Evolutionary conservation across 2,888 invertebrate genomes (phyloP), one percentile per base, ranked within the genome.

Genomic region (Buathra laborator): DNA sequence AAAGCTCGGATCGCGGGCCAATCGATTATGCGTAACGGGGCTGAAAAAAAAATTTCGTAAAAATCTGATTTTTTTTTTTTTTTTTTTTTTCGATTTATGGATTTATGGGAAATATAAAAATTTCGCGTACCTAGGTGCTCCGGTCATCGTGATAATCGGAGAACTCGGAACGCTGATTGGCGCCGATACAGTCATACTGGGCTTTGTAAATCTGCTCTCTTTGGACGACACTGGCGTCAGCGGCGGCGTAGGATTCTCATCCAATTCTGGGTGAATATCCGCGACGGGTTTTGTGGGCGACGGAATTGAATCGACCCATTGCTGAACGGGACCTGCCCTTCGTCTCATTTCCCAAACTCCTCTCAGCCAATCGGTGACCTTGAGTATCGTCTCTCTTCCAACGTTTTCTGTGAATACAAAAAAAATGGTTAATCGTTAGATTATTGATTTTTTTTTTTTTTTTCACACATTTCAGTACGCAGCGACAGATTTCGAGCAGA

Each of bases 251-350:
- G 64, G 78, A 68, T 75, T 79, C 14, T 83, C 79, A 12, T 86
- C 85, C 53, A 76, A 77, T 48, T 83, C 79, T 10, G 81, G 48
- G 24, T 71, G 76, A 80, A 86, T 86, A 7, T 80, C 86, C 5
- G 86, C 68, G 51, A 88, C 72, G 19, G 85, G 76, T 16, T 90
- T 85, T 19, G 89, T 89, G 43, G 93, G 91, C 10, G 90, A 93
- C 44, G 96, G 96, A 87, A 97, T 93, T 7, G 96, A 96, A 90
- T 97, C 96, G 86, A 97, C 95, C 97, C 97, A 97, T 94, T 96
- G 96, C 91, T 97, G 97, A 74, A 97, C 96, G 43, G 95, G 95
- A 83, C 95, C 94, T 70, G 96, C 95, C 87, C 96, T 96, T 91
- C 96, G 96, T 89, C 95, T 94, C 96, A 96, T 96, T 89, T 95